Conservation (phyloP, 2,888 invertebrate species). For the Eumerus sabulonum region DNA sequence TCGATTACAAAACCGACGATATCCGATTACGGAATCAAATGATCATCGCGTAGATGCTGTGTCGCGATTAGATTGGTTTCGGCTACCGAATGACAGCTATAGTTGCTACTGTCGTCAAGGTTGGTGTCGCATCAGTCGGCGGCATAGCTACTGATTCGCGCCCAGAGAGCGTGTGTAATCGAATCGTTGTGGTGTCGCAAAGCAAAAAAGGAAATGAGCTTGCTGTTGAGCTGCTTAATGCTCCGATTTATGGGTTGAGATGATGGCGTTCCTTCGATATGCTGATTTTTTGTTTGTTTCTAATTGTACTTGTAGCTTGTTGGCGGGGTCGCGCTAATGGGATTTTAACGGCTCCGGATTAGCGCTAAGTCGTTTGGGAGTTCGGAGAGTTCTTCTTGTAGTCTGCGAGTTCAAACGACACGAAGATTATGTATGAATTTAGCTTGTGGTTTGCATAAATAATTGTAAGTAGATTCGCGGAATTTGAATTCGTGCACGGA, state of each 20-base stretch:
- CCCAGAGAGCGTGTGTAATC: neutral
- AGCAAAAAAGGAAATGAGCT: conserved; percentile 48
- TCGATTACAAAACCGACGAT: conserved; percentile 47
- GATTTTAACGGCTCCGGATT: conserved; percentile 46
- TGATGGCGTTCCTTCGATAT: conserved; percentile 50
- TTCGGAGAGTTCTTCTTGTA: too few species aligned
- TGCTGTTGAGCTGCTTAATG: conserved; percentile 42
- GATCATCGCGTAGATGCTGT: conserved; percentile 3
- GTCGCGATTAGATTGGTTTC: conserved; percentile 2
- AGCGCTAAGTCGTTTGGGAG: conserved; percentile 18
- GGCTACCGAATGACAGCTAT: conserved; percentile 5
- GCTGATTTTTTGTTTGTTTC: conserved; percentile 10
- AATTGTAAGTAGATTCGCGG: too few species aligned
- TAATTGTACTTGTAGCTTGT: neutral
- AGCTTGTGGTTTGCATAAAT: too few species aligned
- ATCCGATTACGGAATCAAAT: conserved; percentile 58
- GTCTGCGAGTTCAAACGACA: conserved; percentile 7
- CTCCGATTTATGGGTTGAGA: conserved; percentile 45
- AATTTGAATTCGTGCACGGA: too few species aligned
- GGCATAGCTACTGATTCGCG: neutral
- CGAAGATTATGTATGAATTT: neutral
- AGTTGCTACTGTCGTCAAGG: conserved; percentile 14
- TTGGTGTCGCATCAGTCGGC: neutral
- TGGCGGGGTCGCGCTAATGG: conserved; percentile 31
- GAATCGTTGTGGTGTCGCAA: conserved; percentile 25